Evolutionary conservation across 2,113 vertebrate genomes (phyloP), one percentile per base, ranked within the genome.

Genomic region (Strigops habroptila): DNA sequence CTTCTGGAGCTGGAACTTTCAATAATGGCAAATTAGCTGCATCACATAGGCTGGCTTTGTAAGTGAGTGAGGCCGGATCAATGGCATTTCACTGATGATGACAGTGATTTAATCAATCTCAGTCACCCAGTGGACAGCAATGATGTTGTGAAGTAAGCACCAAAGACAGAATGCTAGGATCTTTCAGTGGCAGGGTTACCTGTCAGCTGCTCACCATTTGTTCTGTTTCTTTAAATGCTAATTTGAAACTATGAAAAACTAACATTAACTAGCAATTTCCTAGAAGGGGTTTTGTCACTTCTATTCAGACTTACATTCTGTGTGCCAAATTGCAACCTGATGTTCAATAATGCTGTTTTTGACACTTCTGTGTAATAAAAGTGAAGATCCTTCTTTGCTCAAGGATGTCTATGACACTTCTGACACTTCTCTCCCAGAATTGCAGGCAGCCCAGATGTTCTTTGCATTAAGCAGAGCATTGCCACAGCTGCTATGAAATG

Each of bases 331-430:
- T 91, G 67, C 92, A 96, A 95, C 71, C 92, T 82, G 92, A 90
- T 80, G 91, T 95, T 96, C 87, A 87, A 83, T 94, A 97, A 96
- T 64, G 68, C 91, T 80, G 79, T 4, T 95, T 96, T 93, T 96
- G 94, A 96, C 94, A 95, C 92, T 91, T 94, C 91, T 62, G 43
- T 77, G 90, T 91, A 93, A 91, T 93, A 94, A 93, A 96, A 92
- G 64, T 82, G 90, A 97, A 95, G 90, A 95, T 88, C 67, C 82
- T 91, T 96, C 84, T 86, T 94, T 82, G 86, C 95, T 96, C 90
- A 94, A 96, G 96, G 93, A 95, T 90, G 91, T 94, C 96, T 95
- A 55, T 96, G 97, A 96, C 94, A 96, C 89, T 96, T 97, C 79
- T 91, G 95, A 91, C 96, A 95, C 90, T 79, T 92, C 79, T 93